Base-by-base conservation (phyloP, 1,140 invertebrate species). In the Planococcus citri region DNA sequence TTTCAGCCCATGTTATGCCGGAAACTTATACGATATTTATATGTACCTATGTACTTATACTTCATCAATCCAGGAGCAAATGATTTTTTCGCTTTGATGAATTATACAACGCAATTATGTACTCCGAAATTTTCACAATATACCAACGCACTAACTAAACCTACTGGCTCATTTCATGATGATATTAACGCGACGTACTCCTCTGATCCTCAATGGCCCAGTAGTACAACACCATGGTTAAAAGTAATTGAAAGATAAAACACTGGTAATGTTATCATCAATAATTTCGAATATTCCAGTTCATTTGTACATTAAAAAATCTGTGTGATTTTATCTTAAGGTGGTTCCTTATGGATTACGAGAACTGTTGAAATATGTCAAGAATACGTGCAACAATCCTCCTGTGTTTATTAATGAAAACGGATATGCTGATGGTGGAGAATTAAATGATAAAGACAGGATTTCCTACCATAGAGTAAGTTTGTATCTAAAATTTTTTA, bases 381-480 rank as follows among this genome's bases (percentile, higher is more conserved):
- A 78, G 69, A 70, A 77, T 27, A 73, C 77, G 8, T 82, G 82
- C 75, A 75, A 78, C 71, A 76, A 81, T 72, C 73, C 77, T 71
- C 70, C 67, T 8, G 72, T 80, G 25, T 77, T 77, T 69, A 78
- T 81, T 3, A 83, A 79, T 41, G 83, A 82, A 75, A 83, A 79
- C 72, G 81, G 80, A 72, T 83, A 27, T 27, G 64, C 79, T 17
- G 83, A 85, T 69, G n/a, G n/a, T n/a, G n/a, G n/a, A n/a, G 77
- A 79, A 21, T 70, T 83, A 8, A 72, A 80, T 22, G 86, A 87
- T 74, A 71, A 78, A 1, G 76, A 80, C 61, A 78, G 83, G 74
- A 81, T 85, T 33, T 74, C 78, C 64, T 87, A 82, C 73, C 83
- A 80, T 68, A 79, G 80, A 72, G 80, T 83, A 37, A 6, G 33